Percentiles rank a stretch among this genome's conserved stretches.
phyloP scores from a whole-genome alignment of 1,140 invertebrate genomes.

The Aphelinus certus region DNA sequence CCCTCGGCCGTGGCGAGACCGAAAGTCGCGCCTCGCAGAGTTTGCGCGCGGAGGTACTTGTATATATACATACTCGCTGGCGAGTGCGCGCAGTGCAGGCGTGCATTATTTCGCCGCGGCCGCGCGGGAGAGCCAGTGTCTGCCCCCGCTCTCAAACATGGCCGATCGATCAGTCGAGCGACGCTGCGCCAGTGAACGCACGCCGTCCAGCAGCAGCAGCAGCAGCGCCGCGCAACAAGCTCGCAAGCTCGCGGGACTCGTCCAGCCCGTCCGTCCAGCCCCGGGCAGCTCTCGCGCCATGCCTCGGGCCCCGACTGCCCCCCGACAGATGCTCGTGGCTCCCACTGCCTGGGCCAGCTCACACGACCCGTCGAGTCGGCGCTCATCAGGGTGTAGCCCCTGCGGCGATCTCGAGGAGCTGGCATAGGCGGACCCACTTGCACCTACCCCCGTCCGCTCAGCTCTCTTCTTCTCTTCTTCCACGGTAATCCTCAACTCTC shows the following conservation, averaged over 20 bases:
- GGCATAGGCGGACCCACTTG: neutral
- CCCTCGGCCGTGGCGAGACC: neutral
- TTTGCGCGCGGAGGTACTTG: slow-evolving; percentile 2
- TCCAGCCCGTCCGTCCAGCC: too few relatives aligned
- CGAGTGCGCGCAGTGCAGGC: too few relatives aligned
- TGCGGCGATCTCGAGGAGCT: too few relatives aligned
- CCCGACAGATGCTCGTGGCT: slow-evolving; percentile 8
- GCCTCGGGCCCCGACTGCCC: neutral
- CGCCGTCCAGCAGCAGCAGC: slow-evolving; percentile 26
- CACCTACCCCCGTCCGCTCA: neutral
- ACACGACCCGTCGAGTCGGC: slow-evolving; percentile 5
- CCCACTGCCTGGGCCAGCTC: slow-evolving; percentile 16
- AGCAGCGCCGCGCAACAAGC: neutral
- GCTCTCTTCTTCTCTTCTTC: neutral
- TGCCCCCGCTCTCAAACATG: slow-evolving; percentile 38
- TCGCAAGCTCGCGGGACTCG: too few relatives aligned
- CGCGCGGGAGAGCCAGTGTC: slow-evolving; percentile 6
- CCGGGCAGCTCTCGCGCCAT: too few relatives aligned
- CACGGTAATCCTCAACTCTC: neutral
- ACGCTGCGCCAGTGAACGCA: neutral
- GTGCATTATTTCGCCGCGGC: too few relatives aligned
- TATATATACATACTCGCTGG: too few relatives aligned
- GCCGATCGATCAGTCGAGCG: slow-evolving; percentile 45
- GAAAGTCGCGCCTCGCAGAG: neutral
- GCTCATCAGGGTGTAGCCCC: neutral